These are phyloP conservation scores for Actinostola sp. DNA, from an alignment of 92 coral and sea anemone genomes.

Conservation along the genomic window DNA sequence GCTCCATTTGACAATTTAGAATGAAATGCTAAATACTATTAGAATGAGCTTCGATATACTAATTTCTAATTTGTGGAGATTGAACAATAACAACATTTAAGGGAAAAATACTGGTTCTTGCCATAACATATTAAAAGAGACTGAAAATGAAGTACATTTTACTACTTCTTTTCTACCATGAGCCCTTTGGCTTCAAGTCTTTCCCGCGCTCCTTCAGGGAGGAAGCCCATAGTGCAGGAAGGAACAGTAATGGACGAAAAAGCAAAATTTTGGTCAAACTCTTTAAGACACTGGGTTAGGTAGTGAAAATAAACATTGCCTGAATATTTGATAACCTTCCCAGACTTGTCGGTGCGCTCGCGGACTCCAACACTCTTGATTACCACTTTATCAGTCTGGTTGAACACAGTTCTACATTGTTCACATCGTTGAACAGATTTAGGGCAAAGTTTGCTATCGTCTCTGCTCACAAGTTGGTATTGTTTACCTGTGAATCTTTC, in stretches of 20 bases:
- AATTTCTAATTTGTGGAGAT: too few species aligned
- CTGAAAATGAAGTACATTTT: too few species aligned
- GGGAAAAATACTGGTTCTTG: too few species aligned
- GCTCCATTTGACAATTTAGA: too few species aligned
- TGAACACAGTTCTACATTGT: conserved; percentile 53
- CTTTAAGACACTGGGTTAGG: conserved; percentile 45
- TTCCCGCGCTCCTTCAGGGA: conserved; percentile 60
- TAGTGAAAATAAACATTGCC: conserved; percentile 58
- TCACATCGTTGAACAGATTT: conserved; percentile 60
- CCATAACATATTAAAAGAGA: too few species aligned
- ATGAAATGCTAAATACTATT: too few species aligned
- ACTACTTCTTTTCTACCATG: too few species aligned
- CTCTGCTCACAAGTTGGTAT: conserved; percentile 54
- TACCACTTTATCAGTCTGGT: conserved; percentile 44
- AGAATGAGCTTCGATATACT: too few species aligned
- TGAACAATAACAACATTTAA: too few species aligned
- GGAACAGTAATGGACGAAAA: conserved; percentile 63
- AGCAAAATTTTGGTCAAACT: conserved; percentile 44
- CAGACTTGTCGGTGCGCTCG: conserved; percentile 57
- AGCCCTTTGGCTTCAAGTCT: conserved; percentile 57
- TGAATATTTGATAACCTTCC: conserved; percentile 35
- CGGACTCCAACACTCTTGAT: conserved; percentile 56
- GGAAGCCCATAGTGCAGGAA: conserved; percentile 38
- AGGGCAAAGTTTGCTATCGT: conserved; percentile 60
- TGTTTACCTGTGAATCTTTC: conserved; percentile 56